Base-by-base conservation (phyloP, 2,888 invertebrate species). In the Drosophila gaucha region DNA sequence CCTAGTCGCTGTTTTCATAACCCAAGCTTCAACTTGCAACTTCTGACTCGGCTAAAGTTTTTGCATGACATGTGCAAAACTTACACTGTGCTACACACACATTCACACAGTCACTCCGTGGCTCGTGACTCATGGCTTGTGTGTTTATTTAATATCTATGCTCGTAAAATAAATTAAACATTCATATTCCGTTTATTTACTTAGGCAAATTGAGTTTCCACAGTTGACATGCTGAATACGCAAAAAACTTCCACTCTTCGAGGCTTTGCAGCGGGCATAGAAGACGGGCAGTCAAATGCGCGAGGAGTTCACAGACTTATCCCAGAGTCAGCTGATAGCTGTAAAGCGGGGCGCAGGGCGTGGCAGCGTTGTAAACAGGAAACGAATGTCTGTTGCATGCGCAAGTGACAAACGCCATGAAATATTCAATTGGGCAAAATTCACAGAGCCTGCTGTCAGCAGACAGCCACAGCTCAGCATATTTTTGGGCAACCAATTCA, bases 141-240 rank as follows among this genome's bases (percentile, higher is more conserved):
- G 73, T 86, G 82, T 82, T 86, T 86, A 86, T 78, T 78, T 84
- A 85, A 84, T 83, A 84, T 83, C 84, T 83, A 86, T 74, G 74
- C 74, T 74, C 74, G 74, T 78, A 79, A 84, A 85, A 85, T 74
- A 86, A 84, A 84, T 84, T 84, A 84, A 86, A 84, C 82, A 82
- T 82, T 82, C 86, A 84, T 84, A 84, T 84, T 84, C 86, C 78
- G 83, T 86, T 84, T 85, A 84, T 84, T 84, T 84, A 84, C 86
- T 84, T 84, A 84, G 71, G 79, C 79, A 84, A 84, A 84, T 84
- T 84, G 84, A 84, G 84, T 84, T 84, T 80, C 77, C 79, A 65
- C 85, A 85, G 80, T 83, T 84, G 80, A 85, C 83, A 85, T 85
- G 79, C 74, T 80, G 83, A 80, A 77, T 71, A 64, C 60, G 69